Evolutionary conservation across 2,113 vertebrate genomes (phyloP), one percentile per base, ranked within the genome.

Genomic region (Megaceryle torquata): DNA sequence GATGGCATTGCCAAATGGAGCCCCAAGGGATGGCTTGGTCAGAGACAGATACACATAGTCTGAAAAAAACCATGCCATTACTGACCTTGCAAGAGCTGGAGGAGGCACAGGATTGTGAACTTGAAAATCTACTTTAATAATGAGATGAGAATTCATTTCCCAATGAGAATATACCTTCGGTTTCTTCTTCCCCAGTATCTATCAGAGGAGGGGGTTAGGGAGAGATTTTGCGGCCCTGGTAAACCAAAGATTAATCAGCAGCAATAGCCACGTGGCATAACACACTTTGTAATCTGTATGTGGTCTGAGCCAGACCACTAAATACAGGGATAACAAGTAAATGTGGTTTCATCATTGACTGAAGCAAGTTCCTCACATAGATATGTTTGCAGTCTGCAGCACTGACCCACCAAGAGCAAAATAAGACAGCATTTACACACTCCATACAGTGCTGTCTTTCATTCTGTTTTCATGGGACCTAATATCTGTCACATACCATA

Each of bases 161-260:
- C 2, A 2, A 26, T 50, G 20, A 91, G 25, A 86, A 39, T 6
- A 79, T 25, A 28, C 35, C 13, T 83, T 84, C 48, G 65, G 0
- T 39, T 68, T 86, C 7, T 59, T 86, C 59, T 78, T 31, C 9
- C 15, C n/a, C 16, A 17, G 22, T 61, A 37, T 11, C 86, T 39
- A 77, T 88, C 59, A 90, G 15, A 28, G 28, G 60, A 71, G 51
- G 41, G 70, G 26, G 15, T 5, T 60, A 51, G 41, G 31, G 22
- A 59, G 31, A 68, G 46, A 48, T 64, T 82, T 51, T 68, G 37
- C 53, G 59, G 61, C n/a, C 33, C 26, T 72, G 31, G 60, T 79
- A 88, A 93, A 75, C 68, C 91, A 88, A 64, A 85, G 65, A 90
- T 89, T 60, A 68, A 85, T 54, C 54, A 91, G 37, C 63, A 91